A percentile compares a stretch with the other conserved stretches of the same genome.
Conservation (phyloP, 2,888 invertebrate genomes). For the Apocheima hispidaria region DNA sequence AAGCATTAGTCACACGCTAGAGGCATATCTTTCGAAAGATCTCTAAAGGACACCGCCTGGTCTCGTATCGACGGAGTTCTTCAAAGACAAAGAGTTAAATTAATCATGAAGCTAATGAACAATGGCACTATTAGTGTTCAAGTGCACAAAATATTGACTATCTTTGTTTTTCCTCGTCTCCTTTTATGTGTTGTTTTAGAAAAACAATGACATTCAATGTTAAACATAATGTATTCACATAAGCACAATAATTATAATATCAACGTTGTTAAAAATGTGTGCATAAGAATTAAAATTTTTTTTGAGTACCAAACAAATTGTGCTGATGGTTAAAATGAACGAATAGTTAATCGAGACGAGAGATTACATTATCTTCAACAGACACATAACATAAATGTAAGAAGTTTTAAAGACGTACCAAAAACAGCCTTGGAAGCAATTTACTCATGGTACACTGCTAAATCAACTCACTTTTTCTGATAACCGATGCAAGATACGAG, state of each 20-base stretch:
- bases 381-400: conserved; percentile 38
- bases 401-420: conserved; percentile 24
- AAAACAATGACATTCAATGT: conserved; percentile 79
- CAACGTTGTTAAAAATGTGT: conserved; percentile 79
- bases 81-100: conserved; percentile 66
- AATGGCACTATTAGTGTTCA: conserved; percentile 83
- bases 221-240: conserved; percentile 80
- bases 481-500: not conserved
- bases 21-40: conserved; percentile 76
- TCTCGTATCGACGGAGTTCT: conserved; percentile 77
- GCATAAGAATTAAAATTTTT: conserved; percentile 71
- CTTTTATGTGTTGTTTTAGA: conserved; percentile 45
- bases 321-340: conserved; percentile 69
- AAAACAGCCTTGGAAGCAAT: conserved; percentile 18
- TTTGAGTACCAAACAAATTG: conserved; percentile 79
- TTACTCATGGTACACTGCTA: conserved; percentile 10
- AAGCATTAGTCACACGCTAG: conserved; percentile 86
- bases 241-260: conserved; percentile 82
- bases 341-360: conserved; percentile 66
- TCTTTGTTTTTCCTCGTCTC: conserved; percentile 59
- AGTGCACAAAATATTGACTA: conserved; percentile 80
- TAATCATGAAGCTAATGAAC: conserved; percentile 83
- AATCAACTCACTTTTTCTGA: not conserved
- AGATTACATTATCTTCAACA: conserved; percentile 75
- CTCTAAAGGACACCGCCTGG: conserved; percentile 74